Evolutionary conservation across 2,113 vertebrate genomes (phyloP).

Genomic region (Ceyx margarethae): DNA sequence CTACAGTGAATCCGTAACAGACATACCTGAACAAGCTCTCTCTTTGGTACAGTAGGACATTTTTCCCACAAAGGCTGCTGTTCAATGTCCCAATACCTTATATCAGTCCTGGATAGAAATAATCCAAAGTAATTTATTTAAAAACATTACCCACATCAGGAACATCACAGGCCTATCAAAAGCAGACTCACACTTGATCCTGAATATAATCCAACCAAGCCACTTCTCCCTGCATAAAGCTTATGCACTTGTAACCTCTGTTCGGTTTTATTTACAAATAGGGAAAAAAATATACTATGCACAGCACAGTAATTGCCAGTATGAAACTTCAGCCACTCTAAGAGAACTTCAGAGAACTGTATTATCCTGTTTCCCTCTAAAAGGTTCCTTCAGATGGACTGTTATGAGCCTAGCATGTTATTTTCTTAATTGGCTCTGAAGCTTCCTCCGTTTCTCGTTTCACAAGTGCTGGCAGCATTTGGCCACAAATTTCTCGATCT

Average conservation of each 20-base stretch:
- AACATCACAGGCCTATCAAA: neutral
- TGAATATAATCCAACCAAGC: neutral
- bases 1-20: neutral
- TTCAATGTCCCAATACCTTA: constrained; percentile 33
- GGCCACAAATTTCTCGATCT: neutral
- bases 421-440: neutral
- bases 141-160: neutral
- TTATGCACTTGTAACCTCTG: neutral
- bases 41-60: constrained; percentile 53
- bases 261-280: neutral
- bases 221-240: neutral
- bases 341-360: neutral
- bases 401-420: rapidly evolving
- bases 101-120: constrained; percentile 44
- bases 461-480: neutral
- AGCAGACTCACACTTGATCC: neutral
- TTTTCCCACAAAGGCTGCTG: constrained; percentile 25
- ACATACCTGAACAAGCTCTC: constrained; percentile 39
- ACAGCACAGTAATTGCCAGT: neutral
- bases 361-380: neutral
- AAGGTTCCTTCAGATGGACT: neutral
- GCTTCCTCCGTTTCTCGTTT: neutral
- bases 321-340: neutral
- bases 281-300: too few species aligned
- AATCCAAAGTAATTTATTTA: constrained; percentile 43